Percentiles rank a stretch among this genome's conserved stretches.
Evolutionary conservation across 2,113 vertebrate genomes (phyloP).

Genomic region (Pomatostomus ruficeps): DNA sequence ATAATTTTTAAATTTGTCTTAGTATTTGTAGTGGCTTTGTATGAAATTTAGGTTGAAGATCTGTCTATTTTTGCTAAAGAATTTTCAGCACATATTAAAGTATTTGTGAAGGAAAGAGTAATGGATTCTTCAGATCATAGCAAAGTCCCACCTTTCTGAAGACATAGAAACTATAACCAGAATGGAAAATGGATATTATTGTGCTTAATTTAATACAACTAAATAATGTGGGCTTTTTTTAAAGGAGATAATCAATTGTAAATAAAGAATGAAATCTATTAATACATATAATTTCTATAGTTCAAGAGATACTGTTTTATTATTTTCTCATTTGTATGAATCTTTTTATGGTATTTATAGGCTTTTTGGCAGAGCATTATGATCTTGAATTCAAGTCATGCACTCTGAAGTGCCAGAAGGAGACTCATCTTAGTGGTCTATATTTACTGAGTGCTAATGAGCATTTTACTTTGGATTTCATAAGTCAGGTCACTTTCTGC

Average conservation of each 20-base stretch:
- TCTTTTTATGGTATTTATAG: not conserved
- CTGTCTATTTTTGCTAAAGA: not conserved
- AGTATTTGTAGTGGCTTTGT: not conserved
- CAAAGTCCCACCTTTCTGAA: not conserved
- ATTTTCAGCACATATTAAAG: not conserved
- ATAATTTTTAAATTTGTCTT: not conserved
- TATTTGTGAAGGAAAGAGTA: not conserved
- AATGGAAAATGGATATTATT: not conserved
- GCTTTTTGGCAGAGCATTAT: not conserved
- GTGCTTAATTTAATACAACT: not conserved
- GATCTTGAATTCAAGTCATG: not conserved
- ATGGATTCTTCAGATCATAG: not conserved
- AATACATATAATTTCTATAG: not conserved
- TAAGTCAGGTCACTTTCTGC: not conserved
- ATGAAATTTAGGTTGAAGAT: not conserved
- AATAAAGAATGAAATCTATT: not conserved
- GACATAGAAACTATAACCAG: not conserved
- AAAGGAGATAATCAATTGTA: not conserved
- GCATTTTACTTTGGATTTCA: not conserved
- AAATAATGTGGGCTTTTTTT: not conserved
- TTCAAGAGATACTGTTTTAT: not conserved
- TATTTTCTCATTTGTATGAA: not conserved
- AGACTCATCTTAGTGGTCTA: not conserved
- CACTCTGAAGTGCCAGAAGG: not conserved
- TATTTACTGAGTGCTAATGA: not conserved